A percentile compares a stretch with the other conserved stretches of the same genome.
Conservation (phyloP, 2,113 vertebrate species). For the Pleuronectes platessa region DNA sequence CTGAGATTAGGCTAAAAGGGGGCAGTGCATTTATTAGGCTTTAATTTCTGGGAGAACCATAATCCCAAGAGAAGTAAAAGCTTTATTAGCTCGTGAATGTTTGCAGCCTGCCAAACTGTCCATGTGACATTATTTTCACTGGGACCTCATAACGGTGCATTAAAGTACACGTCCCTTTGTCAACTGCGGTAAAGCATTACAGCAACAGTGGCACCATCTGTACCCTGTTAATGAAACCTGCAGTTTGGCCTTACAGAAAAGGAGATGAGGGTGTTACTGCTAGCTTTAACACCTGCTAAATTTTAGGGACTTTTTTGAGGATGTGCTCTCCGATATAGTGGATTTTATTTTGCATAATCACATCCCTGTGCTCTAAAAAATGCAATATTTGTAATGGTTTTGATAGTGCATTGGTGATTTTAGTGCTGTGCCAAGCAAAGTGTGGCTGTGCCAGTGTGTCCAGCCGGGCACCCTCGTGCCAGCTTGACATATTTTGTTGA, state of each 20-base stretch:
- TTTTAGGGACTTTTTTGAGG: not conserved
- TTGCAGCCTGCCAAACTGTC: constrained; percentile 20
- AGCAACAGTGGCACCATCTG: constrained; percentile 29
- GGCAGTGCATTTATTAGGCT: constrained; percentile 72
- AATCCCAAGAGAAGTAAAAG: constrained; percentile 65
- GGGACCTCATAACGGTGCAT: not conserved
- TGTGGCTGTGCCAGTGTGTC: constrained; percentile 8
- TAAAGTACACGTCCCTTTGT: constrained; percentile 21
- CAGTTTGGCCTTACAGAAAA: not conserved
- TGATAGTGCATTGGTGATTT: constrained; percentile 1
- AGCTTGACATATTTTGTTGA: constrained; percentile 29
- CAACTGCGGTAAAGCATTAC: constrained; percentile 4
- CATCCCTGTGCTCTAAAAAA: constrained; percentile 3
- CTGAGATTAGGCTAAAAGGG: constrained; percentile 73
- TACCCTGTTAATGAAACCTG: constrained; percentile 19
- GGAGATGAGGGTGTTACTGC: not conserved
- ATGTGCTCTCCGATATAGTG: constrained; percentile 15
- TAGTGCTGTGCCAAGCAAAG: constrained; percentile 1
- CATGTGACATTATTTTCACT: constrained; percentile 32
- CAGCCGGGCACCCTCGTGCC: constrained; percentile 6
- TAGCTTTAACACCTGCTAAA: not conserved
- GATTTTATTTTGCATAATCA: constrained; percentile 22
- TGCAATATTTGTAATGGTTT: constrained; percentile 18
- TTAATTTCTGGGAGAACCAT: constrained; percentile 67
- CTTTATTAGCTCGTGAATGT: constrained; percentile 75